Conservation (phyloP, 2,888 invertebrate species). For the Shargacucullia verbasci region DNA sequence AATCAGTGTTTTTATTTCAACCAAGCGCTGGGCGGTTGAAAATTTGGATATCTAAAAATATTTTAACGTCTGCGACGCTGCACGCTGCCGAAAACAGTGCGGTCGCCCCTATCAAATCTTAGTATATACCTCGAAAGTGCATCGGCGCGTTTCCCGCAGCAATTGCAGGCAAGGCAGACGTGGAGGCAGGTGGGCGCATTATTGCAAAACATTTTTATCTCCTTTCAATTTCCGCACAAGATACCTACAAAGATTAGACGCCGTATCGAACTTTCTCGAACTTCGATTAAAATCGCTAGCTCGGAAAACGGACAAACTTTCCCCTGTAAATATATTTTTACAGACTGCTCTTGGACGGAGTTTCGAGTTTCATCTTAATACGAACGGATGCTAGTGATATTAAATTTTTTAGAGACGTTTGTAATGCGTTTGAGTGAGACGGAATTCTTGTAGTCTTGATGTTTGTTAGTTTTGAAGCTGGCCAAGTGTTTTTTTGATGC, state of each 20-base stretch:
- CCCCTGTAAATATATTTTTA: slow-evolving; percentile 54
- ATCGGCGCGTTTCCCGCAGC: slow-evolving; percentile 30
- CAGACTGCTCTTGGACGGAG: slow-evolving; percentile 27
- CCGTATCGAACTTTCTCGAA: slow-evolving; percentile 54
- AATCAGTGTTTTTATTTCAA: too few species aligned
- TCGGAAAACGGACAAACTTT: slow-evolving; percentile 53
- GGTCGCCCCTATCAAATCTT: slow-evolving; percentile 37
- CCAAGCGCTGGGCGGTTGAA: too few species aligned
- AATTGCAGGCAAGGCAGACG: slow-evolving; percentile 42
- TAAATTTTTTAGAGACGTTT: slow-evolving; percentile 37
- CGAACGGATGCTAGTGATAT: slow-evolving; percentile 42
- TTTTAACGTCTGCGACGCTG: background rate
- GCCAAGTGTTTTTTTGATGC: slow-evolving; percentile 19
- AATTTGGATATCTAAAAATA: background rate
- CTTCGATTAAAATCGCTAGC: slow-evolving; percentile 60
- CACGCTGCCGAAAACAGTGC: slow-evolving; percentile 16
- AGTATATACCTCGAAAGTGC: slow-evolving; percentile 34
- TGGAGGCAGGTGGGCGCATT: slow-evolving; percentile 37
- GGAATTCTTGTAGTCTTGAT: slow-evolving; percentile 11
- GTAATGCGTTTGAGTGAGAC: slow-evolving; percentile 21
- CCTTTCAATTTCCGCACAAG: slow-evolving; percentile 57
- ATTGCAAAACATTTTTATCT: slow-evolving; percentile 57
- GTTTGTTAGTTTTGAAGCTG: slow-evolving; percentile 6
- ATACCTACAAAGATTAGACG: slow-evolving; percentile 57
- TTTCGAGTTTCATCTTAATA: slow-evolving; percentile 38